These are phyloP conservation scores for Stegodyphus mimosarum DNA, from an alignment of 1,140 invertebrate species.

Conservation along the genomic window DNA sequence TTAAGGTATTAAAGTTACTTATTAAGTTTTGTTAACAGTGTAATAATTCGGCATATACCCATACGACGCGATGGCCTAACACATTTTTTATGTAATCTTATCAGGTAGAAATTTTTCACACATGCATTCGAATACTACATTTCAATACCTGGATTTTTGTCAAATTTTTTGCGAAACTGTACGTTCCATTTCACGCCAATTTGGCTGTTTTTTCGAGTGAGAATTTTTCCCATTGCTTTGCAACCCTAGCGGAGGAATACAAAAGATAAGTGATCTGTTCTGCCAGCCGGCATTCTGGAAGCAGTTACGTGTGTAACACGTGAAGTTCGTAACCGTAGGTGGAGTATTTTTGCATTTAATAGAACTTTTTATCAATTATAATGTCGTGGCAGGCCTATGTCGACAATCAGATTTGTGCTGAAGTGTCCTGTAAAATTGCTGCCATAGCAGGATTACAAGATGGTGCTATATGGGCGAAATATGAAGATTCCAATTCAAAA, in stretches of 20 bases:
- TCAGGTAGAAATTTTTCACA: too few relatives aligned
- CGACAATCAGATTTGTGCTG: constrained; percentile 93
- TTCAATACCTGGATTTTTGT: too few relatives aligned
- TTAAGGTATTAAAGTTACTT: too few relatives aligned
- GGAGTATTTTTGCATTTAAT: background rate
- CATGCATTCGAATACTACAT: too few relatives aligned
- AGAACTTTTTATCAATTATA: constrained; percentile 18
- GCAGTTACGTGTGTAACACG: too few relatives aligned
- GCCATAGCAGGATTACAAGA: constrained; percentile 90
- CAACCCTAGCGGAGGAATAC: constrained; percentile 55
- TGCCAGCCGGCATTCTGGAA: constrained; percentile 9
- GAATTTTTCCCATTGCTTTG: background rate
- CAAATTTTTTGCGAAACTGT: too few relatives aligned
- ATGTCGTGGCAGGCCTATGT: constrained; percentile 99
- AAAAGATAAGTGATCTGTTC: constrained; percentile 14
- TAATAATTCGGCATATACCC: too few relatives aligned
- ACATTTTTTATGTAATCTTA: too few relatives aligned
- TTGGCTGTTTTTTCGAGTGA: background rate
- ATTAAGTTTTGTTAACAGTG: too few relatives aligned
- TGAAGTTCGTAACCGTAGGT: too few relatives aligned
- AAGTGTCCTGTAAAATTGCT: constrained; percentile 72
- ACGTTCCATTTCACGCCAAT: background rate
- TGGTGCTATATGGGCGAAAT: constrained; percentile 94
- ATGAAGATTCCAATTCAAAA: constrained; percentile 70
- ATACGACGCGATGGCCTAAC: too few relatives aligned